A percentile compares a stretch with the other conserved stretches of the same genome.
phyloP scores from a whole-genome alignment of 1,140 invertebrate genomes.

The Leptoteleia sp. region DNA sequence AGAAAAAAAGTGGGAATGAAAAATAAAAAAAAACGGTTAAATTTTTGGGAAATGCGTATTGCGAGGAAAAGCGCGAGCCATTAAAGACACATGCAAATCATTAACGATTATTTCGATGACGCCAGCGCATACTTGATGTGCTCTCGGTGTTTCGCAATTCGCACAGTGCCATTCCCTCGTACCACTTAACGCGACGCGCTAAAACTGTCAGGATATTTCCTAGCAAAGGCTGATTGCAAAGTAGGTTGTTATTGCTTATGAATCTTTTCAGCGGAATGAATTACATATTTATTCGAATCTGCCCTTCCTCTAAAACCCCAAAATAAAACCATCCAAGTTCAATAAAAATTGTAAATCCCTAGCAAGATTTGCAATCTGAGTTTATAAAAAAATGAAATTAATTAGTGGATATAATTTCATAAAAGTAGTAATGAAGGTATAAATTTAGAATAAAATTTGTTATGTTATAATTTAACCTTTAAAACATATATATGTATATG shows the following conservation, averaged over 20 bases:
- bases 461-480: too few relatives aligned
- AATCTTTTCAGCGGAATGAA: constrained; percentile 37
- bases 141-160: constrained; percentile 60
- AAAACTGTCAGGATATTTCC: constrained; percentile 47
- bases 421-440: too few relatives aligned
- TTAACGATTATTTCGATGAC: constrained; percentile 63
- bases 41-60: not conserved
- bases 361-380: too few relatives aligned
- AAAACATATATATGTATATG: too few relatives aligned
- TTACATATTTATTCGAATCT: constrained; percentile 15
- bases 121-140: constrained; percentile 60
- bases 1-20: too few relatives aligned
- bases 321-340: too few relatives aligned
- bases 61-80: constrained; percentile 22
- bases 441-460: too few relatives aligned
- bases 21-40: too few relatives aligned
- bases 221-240: constrained; percentile 33
- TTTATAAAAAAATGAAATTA: too few relatives aligned
- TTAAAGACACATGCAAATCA: constrained; percentile 47
- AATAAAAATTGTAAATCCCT: too few relatives aligned
- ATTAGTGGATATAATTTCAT: too few relatives aligned
- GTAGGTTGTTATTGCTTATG: constrained; percentile 51
- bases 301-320: too few relatives aligned
- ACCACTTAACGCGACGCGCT: constrained; percentile 45
- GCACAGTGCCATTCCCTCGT: constrained; percentile 45